phyloP scores from a whole-genome alignment of 2,888 invertebrate genomes.

The Uloborus plumipes region DNA sequence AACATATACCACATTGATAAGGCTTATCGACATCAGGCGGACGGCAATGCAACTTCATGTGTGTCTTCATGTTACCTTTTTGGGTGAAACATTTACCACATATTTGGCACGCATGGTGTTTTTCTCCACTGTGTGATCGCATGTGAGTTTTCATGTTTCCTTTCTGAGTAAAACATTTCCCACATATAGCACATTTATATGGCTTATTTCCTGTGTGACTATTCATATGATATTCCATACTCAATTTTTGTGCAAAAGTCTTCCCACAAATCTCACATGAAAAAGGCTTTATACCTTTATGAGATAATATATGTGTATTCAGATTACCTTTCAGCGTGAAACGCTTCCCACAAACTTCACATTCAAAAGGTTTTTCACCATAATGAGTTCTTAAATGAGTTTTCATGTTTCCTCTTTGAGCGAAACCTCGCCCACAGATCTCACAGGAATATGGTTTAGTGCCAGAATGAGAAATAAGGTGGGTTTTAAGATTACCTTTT shows the following conservation, averaged over 20 bases:
- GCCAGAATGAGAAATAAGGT: slow-evolving; percentile 61
- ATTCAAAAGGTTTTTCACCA: slow-evolving; percentile 61
- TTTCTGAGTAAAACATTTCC: slow-evolving; percentile 64
- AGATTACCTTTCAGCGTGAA: slow-evolving; percentile 64
- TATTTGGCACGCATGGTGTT: slow-evolving; percentile 63
- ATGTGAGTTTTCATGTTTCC: slow-evolving; percentile 66
- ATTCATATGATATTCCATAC: slow-evolving; percentile 66
- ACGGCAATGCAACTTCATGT: slow-evolving; percentile 63
- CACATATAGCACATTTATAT: slow-evolving; percentile 65
- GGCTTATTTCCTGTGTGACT: slow-evolving; percentile 65
- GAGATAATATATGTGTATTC: slow-evolving; percentile 62
- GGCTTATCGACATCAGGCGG: slow-evolving; percentile 64
- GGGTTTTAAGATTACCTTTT: slow-evolving; percentile 63
- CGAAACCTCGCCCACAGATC: slow-evolving; percentile 65
- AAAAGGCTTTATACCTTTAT: slow-evolving; percentile 64
- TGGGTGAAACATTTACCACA: slow-evolving; percentile 65
- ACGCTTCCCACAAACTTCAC: slow-evolving; percentile 62
- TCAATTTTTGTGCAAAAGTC: slow-evolving; percentile 64
- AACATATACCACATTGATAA: slow-evolving; percentile 63
- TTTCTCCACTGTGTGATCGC: slow-evolving; percentile 63
- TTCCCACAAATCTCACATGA: slow-evolving; percentile 64
- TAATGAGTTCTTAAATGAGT: slow-evolving; percentile 63
- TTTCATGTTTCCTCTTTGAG: slow-evolving; percentile 63
- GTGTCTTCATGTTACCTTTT: slow-evolving; percentile 65
- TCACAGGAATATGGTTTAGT: slow-evolving; percentile 64